Conservation (phyloP, 1,140 invertebrate genomes). For the Trachymyrmex cornetzi region DNA sequence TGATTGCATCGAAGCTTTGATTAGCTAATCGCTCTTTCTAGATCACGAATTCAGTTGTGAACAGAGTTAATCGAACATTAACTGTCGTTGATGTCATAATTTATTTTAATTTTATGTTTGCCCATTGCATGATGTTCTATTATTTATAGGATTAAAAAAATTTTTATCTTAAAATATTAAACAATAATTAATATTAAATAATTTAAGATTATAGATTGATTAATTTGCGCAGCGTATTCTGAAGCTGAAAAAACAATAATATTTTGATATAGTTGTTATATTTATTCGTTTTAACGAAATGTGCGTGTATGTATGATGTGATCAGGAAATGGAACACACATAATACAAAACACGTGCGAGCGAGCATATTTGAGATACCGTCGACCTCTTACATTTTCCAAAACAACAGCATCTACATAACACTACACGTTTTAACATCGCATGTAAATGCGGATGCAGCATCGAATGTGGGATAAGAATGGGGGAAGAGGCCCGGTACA, state of each 20-base stretch:
- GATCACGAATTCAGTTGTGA: background rate
- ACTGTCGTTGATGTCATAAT: background rate
- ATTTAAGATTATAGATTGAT: background rate
- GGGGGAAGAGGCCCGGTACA: background rate
- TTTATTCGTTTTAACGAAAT: background rate
- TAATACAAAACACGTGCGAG: background rate
- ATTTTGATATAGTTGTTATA: background rate
- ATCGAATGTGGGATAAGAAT: constrained; percentile 45
- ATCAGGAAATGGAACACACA: background rate
- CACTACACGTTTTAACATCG: constrained; percentile 1
- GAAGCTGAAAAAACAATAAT: background rate
- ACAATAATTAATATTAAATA: background rate
- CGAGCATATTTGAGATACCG: background rate
- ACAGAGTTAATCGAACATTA: background rate
- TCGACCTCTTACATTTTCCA: constrained; percentile 5
- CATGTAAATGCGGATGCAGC: constrained; percentile 41
- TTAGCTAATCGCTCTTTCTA: background rate
- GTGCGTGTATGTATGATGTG: no score
- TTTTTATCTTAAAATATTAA: background rate
- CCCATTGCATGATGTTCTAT: background rate
- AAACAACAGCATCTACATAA: background rate
- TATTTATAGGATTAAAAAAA: constrained; percentile 17
- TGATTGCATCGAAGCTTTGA: constrained; percentile 12
- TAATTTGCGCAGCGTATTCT: background rate
- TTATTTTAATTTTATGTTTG: background rate